Evolutionary conservation across 30 jellyfish, hydroid and myxozoan species (phyloP), one percentile per base, ranked within the genome.

Genomic region (Hydractinia echinata): DNA sequence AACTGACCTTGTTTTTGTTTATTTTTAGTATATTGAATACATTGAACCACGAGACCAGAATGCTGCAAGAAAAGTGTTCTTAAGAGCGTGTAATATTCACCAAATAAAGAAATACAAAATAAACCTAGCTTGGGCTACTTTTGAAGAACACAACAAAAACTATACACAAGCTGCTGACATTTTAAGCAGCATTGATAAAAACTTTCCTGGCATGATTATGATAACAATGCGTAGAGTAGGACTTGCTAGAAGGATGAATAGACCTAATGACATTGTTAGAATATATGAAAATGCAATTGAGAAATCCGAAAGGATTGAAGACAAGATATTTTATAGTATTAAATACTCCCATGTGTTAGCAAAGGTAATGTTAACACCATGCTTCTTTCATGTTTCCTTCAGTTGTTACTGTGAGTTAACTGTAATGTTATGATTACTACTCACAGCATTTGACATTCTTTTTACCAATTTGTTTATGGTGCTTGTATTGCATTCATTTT

Each of bases 1-100:
- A 8, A 84, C 39, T 53, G 9, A 19, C 15, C 55, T 16, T 51
- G 50, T 20, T 4, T 19, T 51, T 58, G 80, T 54, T 69, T 49
- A 39, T 64, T 73, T 84, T 49, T 76, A 93, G 99, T 93, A 83
- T 76, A 55, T 88, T 15, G 55, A 68, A 51, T 93, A 87, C 71
- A 73, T 88, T 79, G 96, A 87, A 77, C 88, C 70, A 53, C 58
- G 66, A 67, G 81, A 82, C 11, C 44, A 53, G 5, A 82, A 62
- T 15, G 49, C 67, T 1, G 81, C 94, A n/a, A 86, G 87, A 48
- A 62, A 60, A 53, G 86, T 82, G 10, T 93, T 81, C 79, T 81
- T 20, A 52, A 85, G 99, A 14, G 99, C 99, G 8, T 93, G 99
- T 76, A 87, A 87, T 51, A 79, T 93, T 52, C 99, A 93, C 61